Evolutionary conservation across 1,140 invertebrate genomes (phyloP).

Genomic region (Coelopa frigida): DNA sequence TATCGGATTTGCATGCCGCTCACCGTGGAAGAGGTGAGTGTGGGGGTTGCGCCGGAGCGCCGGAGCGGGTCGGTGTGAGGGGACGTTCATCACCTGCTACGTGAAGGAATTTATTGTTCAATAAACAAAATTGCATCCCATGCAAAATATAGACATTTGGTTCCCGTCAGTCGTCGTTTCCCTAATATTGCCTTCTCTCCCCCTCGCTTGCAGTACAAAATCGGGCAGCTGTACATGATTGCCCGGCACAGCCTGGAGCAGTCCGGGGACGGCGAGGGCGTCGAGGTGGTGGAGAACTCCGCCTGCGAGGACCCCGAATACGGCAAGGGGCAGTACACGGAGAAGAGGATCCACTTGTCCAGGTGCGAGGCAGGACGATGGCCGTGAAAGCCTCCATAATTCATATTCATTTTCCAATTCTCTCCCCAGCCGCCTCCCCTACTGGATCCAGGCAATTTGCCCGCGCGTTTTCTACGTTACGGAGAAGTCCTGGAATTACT

Average conservation of each 20-base stretch:
- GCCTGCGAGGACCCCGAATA: conserved; percentile 70
- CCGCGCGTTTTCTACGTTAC: conserved; percentile 89
- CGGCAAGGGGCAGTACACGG: conserved; percentile 81
- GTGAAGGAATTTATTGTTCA: too few relatives aligned
- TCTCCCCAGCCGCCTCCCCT: conserved; percentile 68
- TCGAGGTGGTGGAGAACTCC: conserved; percentile 80
- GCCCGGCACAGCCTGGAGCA: conserved; percentile 87
- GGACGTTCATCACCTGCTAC: too few relatives aligned
- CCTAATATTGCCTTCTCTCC: conserved; percentile 3
- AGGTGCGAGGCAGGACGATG: conserved; percentile 54
- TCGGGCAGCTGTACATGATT: conserved; percentile 93
- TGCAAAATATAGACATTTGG: too few relatives aligned
- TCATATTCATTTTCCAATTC: background rate
- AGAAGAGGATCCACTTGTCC: conserved; percentile 85
- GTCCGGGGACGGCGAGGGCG: conserved; percentile 82
- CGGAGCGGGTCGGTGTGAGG: background rate
- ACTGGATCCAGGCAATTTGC: conserved; percentile 80
- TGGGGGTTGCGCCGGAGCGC: background rate
- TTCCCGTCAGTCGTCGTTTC: too few relatives aligned
- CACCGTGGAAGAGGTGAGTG: conserved; percentile 76
- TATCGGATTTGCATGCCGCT: conserved; percentile 90
- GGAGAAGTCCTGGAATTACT: conserved; percentile 94
- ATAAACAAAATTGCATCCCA: too few relatives aligned
- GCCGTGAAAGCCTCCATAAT: background rate
- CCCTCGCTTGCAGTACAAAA: conserved; percentile 63